Evolutionary conservation across 53 echinoderm and acorn worm genomes (phyloP).

Genomic region (Mesocentrotus franciscanus): DNA sequence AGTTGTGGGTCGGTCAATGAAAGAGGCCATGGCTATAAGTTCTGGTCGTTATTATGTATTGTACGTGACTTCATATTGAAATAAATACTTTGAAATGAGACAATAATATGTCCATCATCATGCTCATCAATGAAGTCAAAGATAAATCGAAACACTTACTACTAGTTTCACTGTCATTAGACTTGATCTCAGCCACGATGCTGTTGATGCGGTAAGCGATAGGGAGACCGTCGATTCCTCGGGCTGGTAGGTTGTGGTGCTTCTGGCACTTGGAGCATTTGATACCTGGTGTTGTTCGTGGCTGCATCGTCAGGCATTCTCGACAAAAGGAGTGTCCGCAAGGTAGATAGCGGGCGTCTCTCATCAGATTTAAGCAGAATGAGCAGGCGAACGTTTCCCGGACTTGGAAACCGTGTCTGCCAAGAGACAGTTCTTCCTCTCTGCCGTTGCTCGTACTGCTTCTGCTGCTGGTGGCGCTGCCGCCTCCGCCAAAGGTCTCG

Average conservation of each 20-base stretch:
- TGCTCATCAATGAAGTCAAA: too few relatives aligned
- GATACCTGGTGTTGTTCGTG: slow-evolving; percentile 28
- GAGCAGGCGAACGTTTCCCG: slow-evolving; percentile 39
- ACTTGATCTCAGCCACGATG: slow-evolving; percentile 50
- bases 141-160: slow-evolving; percentile 19
- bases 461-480: background rate
- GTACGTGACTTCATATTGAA: background rate
- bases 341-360: slow-evolving; percentile 57
- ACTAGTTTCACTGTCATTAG: background rate
- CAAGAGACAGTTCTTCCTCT: background rate
- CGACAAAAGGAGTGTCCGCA: slow-evolving; percentile 58
- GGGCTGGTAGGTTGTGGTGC: background rate
- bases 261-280: slow-evolving; percentile 50
- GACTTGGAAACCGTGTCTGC: slow-evolving; percentile 52
- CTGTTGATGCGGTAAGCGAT: slow-evolving; percentile 61
- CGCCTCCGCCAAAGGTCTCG: slow-evolving; percentile 37
- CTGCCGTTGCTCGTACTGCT: too few relatives aligned
- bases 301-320: slow-evolving; percentile 21
- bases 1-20: too few relatives aligned
- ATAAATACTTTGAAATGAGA: too few relatives aligned
- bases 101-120: too few relatives aligned
- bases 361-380: slow-evolving; percentile 45
- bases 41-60: background rate
- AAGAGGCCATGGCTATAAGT: background rate
- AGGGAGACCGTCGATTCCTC: slow-evolving; percentile 30